Evolutionary conservation across 2,797 vertebrate genomes (phyloP).

Genomic region (Notoglanidium macrostoma): DNA sequence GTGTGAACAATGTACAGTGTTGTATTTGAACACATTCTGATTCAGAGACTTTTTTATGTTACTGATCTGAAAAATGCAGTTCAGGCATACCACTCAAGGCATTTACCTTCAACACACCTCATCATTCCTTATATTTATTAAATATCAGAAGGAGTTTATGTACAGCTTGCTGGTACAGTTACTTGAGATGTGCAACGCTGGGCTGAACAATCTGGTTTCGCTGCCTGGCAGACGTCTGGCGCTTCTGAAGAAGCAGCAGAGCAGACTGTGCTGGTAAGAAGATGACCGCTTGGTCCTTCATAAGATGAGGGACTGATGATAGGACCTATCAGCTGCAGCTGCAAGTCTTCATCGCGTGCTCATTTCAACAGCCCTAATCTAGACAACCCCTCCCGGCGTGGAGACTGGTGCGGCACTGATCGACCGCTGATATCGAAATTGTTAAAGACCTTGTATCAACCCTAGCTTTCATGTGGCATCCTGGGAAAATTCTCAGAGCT

Average conservation of each 20-base stretch:
- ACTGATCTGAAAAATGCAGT: not conserved
- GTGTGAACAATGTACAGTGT: not conserved
- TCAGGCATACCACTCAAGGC: not conserved
- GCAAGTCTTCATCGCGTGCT: slow-evolving; percentile 73
- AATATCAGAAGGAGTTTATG: slow-evolving; percentile 24
- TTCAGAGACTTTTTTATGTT: not conserved
- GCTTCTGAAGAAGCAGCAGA: slow-evolving; percentile 46
- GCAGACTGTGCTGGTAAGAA: slow-evolving; percentile 51
- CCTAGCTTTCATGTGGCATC: slow-evolving; percentile 50
- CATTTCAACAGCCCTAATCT: slow-evolving; percentile 69
- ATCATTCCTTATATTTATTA: not conserved
- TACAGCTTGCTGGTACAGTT: slow-evolving; percentile 27
- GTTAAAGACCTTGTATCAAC: slow-evolving; percentile 58
- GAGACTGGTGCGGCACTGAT: slow-evolving; percentile 53
- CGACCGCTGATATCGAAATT: slow-evolving; percentile 56
- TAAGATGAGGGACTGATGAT: slow-evolving; percentile 77
- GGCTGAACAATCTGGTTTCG: slow-evolving; percentile 38
- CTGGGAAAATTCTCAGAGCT: slow-evolving; percentile 48
- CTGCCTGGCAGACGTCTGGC: slow-evolving; percentile 47
- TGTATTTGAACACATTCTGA: not conserved
- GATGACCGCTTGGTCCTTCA: slow-evolving; percentile 61
- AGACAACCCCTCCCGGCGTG: slow-evolving; percentile 41
- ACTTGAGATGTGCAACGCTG: slow-evolving; percentile 40
- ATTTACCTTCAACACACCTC: not conserved
- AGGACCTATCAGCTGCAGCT: slow-evolving; percentile 67